phyloP scores from a whole-genome alignment of 1,140 invertebrate genomes.

The Choristoneura fumiferana region DNA sequence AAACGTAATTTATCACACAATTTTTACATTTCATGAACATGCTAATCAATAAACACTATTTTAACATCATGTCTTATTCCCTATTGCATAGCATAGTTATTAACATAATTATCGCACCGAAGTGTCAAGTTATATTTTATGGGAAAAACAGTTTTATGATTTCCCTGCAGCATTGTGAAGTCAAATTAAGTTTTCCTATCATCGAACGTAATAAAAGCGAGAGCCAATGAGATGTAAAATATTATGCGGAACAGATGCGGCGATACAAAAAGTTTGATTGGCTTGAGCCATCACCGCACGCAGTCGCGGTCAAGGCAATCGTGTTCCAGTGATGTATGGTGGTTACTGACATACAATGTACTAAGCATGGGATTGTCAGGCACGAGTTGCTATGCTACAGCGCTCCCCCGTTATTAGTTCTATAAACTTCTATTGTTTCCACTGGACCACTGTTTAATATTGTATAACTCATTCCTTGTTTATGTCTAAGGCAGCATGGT shows the following conservation, averaged over 20 bases:
- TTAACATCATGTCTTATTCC: not conserved
- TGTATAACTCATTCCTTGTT: not conserved
- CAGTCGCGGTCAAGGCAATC: slow-evolving; percentile 15
- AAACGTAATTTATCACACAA: no score
- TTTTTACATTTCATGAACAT: no score
- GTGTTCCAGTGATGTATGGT: slow-evolving; percentile 4
- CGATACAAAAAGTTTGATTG: slow-evolving; percentile 16
- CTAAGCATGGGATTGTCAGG: not conserved
- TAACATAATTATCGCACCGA: not conserved
- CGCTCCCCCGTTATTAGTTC: not conserved
- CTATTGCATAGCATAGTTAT: not conserved
- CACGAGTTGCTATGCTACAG: not conserved
- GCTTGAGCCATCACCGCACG: not conserved
- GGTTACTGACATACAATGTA: slow-evolving; percentile 7
- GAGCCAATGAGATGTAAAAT: slow-evolving; percentile 2
- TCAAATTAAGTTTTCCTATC: not conserved
- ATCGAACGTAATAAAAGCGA: slow-evolving; percentile 3
- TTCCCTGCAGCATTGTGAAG: not conserved
- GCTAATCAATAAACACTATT: no score
- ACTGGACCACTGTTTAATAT: slow-evolving; percentile 4
- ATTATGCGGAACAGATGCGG: slow-evolving; percentile 14
- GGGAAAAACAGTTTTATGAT: not conserved
- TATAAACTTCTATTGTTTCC: slow-evolving; percentile 8
- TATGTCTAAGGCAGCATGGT: not conserved
- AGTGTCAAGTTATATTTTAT: not conserved